Conservation (phyloP, 2,113 vertebrate genomes). For the Dendropsophus ebraccatus region DNA sequence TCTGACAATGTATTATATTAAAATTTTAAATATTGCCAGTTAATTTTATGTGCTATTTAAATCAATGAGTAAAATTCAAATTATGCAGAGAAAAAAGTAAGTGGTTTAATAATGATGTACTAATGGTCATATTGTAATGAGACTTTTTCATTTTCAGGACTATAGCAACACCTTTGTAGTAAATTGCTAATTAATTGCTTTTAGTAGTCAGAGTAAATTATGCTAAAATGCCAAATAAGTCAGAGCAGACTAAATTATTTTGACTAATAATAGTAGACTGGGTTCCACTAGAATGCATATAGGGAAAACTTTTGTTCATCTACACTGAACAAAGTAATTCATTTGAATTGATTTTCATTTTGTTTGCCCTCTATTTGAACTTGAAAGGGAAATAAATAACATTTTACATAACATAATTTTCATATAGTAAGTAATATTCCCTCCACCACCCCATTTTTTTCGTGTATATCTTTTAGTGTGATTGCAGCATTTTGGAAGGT, state of each 20-base stretch:
- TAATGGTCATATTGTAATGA: constrained; percentile 46
- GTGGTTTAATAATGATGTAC: constrained; percentile 32
- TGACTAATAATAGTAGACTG: constrained; percentile 48
- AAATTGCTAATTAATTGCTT: constrained; percentile 55
- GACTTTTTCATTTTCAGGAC: constrained; percentile 15
- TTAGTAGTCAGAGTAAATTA: constrained; percentile 47
- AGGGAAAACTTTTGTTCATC: constrained; percentile 45
- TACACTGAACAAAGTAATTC: constrained; percentile 38
- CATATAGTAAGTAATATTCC: not conserved
- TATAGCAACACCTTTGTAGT: constrained; percentile 49
- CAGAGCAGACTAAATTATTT: constrained; percentile 53
- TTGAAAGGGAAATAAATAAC: constrained; percentile 37
- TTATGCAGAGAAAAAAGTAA: constrained; percentile 10
- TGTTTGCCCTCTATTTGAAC: constrained; percentile 44
- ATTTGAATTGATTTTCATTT: constrained; percentile 54
- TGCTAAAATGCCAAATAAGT: constrained; percentile 52
- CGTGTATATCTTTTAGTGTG: not conserved
- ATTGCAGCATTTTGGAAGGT: no score
- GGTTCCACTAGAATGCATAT: constrained; percentile 46
- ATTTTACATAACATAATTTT: no score
- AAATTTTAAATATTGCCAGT: not conserved
- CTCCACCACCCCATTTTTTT: not conserved
- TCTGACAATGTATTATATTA: constrained; percentile 13
- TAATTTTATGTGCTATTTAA: constrained; percentile 27
- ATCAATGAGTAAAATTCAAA: constrained; percentile 12